Base-by-base conservation (phyloP, 2,888 invertebrate genomes). In the Hypselothyrea guttata region DNA sequence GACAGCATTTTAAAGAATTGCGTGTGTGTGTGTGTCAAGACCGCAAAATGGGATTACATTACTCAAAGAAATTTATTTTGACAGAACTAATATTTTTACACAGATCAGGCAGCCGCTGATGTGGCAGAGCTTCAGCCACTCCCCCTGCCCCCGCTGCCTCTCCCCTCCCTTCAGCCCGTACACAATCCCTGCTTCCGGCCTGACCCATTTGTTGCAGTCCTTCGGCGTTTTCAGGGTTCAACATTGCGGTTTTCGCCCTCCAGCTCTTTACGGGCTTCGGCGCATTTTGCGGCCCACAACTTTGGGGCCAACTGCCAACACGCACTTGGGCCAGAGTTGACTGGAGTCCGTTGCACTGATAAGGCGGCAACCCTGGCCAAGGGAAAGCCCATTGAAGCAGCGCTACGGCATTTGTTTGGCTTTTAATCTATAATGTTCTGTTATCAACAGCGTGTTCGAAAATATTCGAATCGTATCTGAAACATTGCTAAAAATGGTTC, bases 31-130 rank as follows among this genome's bases (percentile, higher is more conserved):
- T 77, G 78, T 83, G 83, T 68, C 71, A 75, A 74, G 76, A 84
- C 85, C 84, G 61, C 87, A 76, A 87, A 87, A 87, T 87, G 88
- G 87, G 87, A 86, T 84, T 86, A 88, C 86, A 87, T 87, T 88
- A 87, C 87, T 87, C 86, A 87, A 86, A 84, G 86, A 87, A 88
- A 87, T 87, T 86, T 88, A 87, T 87, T 87, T 87, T 87, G 86
- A 87, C 86, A 87, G 86, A 88, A 86, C 87, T 88, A 88, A 87
- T 87, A 88, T 87, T 86, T 87, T 83, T 75, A 59, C 71, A 68
- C 74, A 79, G 82, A 75, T 81, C 86, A 79, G 76, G 46, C 65
- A 58, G 64, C 59, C 53, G 57, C 56, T 70, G 63, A 68, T 65
- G 71, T 61, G 49, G 51, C 45, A 15, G 30, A n/a, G 38, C 46